Conservation (phyloP, 2,113 vertebrate species). For the Rhinolophus ferrumequinum region DNA sequence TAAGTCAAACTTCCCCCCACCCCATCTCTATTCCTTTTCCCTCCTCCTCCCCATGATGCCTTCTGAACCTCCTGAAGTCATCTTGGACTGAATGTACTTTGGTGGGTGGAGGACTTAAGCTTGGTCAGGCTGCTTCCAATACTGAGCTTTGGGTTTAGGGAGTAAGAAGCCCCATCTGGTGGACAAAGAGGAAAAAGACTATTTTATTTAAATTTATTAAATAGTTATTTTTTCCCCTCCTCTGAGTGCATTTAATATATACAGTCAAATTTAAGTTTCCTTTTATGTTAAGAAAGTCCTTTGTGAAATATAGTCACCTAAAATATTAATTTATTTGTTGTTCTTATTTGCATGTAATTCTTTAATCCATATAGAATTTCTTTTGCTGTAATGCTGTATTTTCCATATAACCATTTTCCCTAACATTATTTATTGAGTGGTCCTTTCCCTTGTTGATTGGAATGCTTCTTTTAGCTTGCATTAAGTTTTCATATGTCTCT, state of each 20-base stretch:
- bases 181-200: constrained; percentile 56
- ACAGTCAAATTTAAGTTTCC: neutral
- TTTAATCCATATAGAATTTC: neutral
- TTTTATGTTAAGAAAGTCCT: constrained; percentile 24
- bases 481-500: neutral
- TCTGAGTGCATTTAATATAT: neutral
- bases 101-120: neutral
- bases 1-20: constrained; percentile 76
- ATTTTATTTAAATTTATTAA: neutral
- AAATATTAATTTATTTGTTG: neutral
- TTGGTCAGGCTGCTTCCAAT: neutral
- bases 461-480: neutral
- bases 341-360: neutral
- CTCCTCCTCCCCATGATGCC: no score
- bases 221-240: neutral
- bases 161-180: constrained; percentile 67
- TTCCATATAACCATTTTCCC: neutral
- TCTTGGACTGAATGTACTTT: neutral
- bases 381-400: neutral
- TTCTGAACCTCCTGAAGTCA: neutral
- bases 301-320: neutral
- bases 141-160: neutral
- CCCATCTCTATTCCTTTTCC: fast-evolving
- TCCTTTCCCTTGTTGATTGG: neutral
- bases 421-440: neutral